Conservation (phyloP, 2,797 vertebrate genomes). For the Lutra lutra region DNA sequence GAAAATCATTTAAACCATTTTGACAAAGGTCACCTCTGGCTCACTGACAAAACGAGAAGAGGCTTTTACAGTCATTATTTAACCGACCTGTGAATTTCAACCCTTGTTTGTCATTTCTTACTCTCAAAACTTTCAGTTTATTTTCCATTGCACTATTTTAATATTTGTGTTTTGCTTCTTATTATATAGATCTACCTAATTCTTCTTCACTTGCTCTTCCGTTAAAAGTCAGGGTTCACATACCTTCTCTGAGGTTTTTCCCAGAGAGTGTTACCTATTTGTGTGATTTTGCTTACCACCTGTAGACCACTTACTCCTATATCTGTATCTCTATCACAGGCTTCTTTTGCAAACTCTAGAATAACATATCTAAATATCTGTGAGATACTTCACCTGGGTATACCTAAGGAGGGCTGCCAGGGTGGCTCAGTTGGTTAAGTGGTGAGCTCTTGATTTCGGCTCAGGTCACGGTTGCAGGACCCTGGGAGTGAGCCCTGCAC, state of each 20-base stretch:
- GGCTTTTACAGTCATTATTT: not conserved
- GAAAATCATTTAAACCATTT: not conserved
- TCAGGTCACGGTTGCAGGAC: not conserved
- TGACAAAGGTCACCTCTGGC: not conserved
- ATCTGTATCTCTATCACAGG: not conserved
- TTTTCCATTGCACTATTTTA: not conserved
- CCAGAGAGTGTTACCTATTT: not conserved
- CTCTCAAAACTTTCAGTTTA: not conserved
- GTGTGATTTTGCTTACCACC: not conserved
- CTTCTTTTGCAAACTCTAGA: not conserved
- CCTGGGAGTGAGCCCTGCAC: not conserved
- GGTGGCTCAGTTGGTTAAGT: not conserved
- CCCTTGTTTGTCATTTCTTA: not conserved
- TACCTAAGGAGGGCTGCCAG: not conserved
- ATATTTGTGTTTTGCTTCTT: not conserved
- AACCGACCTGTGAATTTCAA: not conserved
- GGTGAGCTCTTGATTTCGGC: not conserved
- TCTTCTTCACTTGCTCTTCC: not conserved
- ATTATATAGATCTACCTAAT: not conserved
- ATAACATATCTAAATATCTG: not conserved
- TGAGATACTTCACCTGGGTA: not conserved
- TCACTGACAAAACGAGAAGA: not conserved
- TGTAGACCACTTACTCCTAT: not conserved
- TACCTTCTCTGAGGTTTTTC: not conserved
- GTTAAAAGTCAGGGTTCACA: not conserved